Evolutionary conservation across 2,888 invertebrate genomes (phyloP).

Genomic region (Protophormia terraenovae): DNA sequence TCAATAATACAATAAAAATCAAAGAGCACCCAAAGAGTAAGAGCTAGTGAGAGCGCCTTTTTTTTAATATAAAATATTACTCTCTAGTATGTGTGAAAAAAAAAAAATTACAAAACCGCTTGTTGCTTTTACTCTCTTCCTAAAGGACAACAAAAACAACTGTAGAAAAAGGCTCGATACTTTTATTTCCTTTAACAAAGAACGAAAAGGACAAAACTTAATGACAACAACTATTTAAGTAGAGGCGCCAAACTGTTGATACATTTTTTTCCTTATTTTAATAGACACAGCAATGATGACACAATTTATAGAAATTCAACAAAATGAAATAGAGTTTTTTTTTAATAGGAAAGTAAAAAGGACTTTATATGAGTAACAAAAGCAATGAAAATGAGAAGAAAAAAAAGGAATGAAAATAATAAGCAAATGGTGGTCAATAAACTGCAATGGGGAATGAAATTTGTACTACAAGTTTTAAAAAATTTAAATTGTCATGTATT

Average conservation of each 20-base stretch:
- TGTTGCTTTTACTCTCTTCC: constrained; percentile 42
- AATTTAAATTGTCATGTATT: no score
- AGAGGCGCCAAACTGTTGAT: constrained; percentile 61
- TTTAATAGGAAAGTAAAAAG: background rate
- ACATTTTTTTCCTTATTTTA: background rate
- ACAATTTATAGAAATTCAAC: background rate
- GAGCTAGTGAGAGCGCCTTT: background rate
- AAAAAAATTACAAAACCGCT: constrained; percentile 32
- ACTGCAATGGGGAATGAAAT: no score
- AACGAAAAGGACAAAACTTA: background rate
- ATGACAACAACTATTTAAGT: constrained; percentile 23
- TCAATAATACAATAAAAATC: constrained; percentile 11
- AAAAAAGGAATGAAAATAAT: background rate
- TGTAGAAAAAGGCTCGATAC: background rate
- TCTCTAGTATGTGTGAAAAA: background rate
- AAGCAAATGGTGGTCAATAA: background rate
- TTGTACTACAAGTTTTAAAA: no score
- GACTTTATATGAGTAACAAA: background rate
- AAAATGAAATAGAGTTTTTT: background rate
- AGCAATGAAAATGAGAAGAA: background rate
- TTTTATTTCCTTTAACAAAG: background rate
- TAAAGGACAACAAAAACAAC: background rate
- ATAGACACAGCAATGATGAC: constrained; percentile 15
- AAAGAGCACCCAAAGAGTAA: background rate
- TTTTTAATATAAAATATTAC: background rate